Percentiles rank a stretch among this genome's conserved stretches.
These are phyloP conservation scores for Cephus pygmeus DNA, from an alignment of 2,888 invertebrate species.

Conservation along the genomic window DNA sequence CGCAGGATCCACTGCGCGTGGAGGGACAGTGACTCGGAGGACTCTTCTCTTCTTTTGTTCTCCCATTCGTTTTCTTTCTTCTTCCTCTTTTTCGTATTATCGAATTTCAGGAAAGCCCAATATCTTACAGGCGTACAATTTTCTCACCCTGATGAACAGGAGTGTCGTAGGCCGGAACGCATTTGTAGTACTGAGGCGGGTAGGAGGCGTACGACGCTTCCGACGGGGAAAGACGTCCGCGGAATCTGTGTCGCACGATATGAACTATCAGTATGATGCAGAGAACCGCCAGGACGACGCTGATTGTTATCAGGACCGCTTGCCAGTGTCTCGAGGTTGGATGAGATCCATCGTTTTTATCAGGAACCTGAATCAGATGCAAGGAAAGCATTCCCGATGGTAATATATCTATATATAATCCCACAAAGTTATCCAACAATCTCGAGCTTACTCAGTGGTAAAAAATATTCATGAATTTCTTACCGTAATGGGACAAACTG, in stretches of 20 bases:
- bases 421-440: background rate
- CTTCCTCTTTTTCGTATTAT: background rate
- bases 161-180: constrained; percentile 58
- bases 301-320: constrained; percentile 53
- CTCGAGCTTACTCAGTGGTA: background rate
- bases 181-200: constrained; percentile 61
- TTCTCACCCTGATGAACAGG: constrained; percentile 55
- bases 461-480: constrained; percentile 18
- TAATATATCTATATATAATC: background rate
- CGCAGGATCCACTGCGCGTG: background rate
- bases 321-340: constrained; percentile 50
- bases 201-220: constrained; percentile 43
- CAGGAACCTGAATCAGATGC: constrained; percentile 5
- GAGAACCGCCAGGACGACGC: constrained; percentile 49
- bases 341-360: constrained; percentile 17
- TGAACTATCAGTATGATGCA: constrained; percentile 54
- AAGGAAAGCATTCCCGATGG: background rate
- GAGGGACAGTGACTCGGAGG: background rate
- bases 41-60: background rate
- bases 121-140: constrained; percentile 50
- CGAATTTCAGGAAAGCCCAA: background rate
- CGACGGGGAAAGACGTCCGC: constrained; percentile 52
- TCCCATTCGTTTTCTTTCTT: background rate
- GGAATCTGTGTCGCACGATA: constrained; percentile 52
- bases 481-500: constrained; percentile 55